Conservation (phyloP, 2,888 invertebrate species). For the Crepidodera aurea region DNA sequence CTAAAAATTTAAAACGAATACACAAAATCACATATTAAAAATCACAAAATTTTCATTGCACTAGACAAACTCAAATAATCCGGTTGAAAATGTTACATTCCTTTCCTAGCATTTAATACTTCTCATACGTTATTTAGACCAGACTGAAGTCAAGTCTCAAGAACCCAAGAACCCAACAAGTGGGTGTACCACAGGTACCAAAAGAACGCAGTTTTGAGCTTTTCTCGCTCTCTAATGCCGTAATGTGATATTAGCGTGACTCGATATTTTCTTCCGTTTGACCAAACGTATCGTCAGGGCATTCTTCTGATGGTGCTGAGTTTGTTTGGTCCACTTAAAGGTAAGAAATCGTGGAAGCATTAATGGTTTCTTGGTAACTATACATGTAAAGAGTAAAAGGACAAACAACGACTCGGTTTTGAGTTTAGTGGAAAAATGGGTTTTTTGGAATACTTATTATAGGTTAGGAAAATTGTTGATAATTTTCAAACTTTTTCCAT, state of each 20-base stretch:
- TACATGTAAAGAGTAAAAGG: conserved; percentile 10
- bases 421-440: neutral
- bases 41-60: conserved; percentile 6
- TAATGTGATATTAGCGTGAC: conserved; percentile 8
- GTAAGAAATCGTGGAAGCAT: conserved; percentile 46
- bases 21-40: neutral
- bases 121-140: conserved; percentile 16
- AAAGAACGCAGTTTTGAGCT: conserved; percentile 45
- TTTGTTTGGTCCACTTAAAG: conserved; percentile 40
- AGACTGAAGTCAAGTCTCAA: conserved; percentile 34
- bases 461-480: too few species aligned
- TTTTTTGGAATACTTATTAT: too few species aligned
- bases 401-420: neutral
- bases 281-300: conserved; percentile 52
- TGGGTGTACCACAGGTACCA: conserved; percentile 51
- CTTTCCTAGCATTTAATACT: neutral
- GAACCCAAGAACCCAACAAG: conserved; percentile 40
- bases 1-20: neutral
- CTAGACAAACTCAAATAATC: neutral
- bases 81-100: neutral
- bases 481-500: too few species aligned
- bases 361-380: conserved; percentile 31
- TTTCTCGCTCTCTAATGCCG: conserved; percentile 1
- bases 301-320: conserved; percentile 47
- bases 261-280: conserved; percentile 53